Conservation (phyloP, 2,797 vertebrate genomes). For the Mormyrus proboscirostris region DNA sequence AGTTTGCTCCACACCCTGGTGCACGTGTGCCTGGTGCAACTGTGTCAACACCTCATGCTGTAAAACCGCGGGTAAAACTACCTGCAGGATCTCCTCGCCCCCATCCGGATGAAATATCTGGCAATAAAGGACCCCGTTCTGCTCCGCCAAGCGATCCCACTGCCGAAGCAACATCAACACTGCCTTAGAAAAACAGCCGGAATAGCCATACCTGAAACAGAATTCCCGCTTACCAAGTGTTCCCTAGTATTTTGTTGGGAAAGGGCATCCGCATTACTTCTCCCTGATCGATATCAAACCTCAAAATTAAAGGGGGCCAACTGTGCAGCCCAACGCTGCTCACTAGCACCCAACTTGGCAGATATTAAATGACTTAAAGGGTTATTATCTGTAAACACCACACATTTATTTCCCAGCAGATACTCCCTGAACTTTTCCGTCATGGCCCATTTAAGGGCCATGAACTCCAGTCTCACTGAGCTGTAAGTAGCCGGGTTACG, state of each 20-base stretch:
- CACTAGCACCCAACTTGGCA: background rate
- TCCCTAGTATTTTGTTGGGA: background rate
- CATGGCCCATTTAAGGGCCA: no score
- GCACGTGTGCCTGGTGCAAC: no score
- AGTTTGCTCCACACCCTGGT: no score
- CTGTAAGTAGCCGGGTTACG: no score
- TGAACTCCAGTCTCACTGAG: no score
- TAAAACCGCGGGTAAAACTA: no score
- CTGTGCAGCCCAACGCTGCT: conserved; percentile 7
- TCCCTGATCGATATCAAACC: background rate
- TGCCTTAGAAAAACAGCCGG: no score
- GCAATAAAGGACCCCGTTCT: background rate
- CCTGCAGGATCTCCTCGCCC: background rate
- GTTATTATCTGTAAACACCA: no score
- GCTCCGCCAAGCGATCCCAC: conserved; percentile 8
- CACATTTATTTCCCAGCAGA: no score
- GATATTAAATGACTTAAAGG: background rate
- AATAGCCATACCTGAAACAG: background rate
- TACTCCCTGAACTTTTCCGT: no score
- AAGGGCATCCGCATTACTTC: conserved; percentile 20
- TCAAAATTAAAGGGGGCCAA: conserved; percentile 3
- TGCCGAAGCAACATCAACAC: background rate
- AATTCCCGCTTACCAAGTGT: no score
- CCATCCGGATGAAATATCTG: background rate
- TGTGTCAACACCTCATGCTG: no score